Evolutionary conservation across 2,888 invertebrate species (phyloP).

Genomic region (Pardosa pseudoannulata): DNA sequence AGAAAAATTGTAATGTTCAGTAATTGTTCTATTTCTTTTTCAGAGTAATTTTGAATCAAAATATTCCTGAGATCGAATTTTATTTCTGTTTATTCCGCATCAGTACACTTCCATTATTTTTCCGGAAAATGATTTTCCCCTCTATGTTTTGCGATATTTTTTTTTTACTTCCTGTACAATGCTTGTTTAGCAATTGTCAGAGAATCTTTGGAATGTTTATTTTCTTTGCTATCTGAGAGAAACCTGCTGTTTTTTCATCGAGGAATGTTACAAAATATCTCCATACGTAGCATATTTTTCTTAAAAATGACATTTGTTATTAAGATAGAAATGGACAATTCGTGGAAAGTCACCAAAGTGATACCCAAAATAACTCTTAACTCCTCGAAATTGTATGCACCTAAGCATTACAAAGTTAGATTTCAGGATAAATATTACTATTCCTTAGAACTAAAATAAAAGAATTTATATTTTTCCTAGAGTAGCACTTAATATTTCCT

Average conservation of each 20-base stretch:
- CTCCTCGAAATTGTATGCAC: too few relatives aligned
- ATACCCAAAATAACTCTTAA: too few relatives aligned
- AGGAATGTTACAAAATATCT: neutral
- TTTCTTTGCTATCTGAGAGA: neutral
- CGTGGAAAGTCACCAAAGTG: too few relatives aligned
- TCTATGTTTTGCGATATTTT: constrained; percentile 8
- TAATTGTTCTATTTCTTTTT: too few relatives aligned
- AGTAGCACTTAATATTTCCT: too few relatives aligned
- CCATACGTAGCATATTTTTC: neutral
- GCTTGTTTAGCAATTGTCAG: constrained; percentile 50
- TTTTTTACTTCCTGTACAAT: constrained; percentile 30
- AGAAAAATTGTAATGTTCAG: too few relatives aligned
- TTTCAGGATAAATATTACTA: too few relatives aligned
- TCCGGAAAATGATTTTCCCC: constrained; percentile 38
- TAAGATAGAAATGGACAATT: too few relatives aligned
- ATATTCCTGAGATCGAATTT: constrained; percentile 28
- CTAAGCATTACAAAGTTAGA: too few relatives aligned
- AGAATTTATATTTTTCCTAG: too few relatives aligned
- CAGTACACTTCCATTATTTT: constrained; percentile 41
- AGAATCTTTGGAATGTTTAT: constrained; percentile 26
- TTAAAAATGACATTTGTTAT: neutral
- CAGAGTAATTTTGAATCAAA: too few relatives aligned
- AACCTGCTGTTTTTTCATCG: neutral
- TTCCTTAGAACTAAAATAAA: too few relatives aligned
- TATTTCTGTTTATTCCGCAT: constrained; percentile 44